Conservation (phyloP, 2,113 vertebrate species). For the Sitta europaea region DNA sequence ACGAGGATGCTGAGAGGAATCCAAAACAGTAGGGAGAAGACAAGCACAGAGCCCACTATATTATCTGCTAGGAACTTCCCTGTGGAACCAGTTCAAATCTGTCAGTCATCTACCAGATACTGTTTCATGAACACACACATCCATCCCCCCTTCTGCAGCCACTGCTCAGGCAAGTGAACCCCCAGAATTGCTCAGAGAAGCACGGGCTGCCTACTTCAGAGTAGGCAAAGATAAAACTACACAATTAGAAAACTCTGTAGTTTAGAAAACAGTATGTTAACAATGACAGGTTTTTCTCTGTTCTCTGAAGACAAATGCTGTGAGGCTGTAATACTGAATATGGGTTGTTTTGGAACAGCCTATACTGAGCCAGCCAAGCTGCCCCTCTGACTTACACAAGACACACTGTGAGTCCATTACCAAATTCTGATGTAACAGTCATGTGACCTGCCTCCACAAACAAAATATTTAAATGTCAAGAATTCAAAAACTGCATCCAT, state of each 20-base stretch:
- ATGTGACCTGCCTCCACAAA: not conserved
- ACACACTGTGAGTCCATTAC: fast-evolving
- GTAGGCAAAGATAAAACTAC: not conserved
- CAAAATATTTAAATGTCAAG: not conserved
- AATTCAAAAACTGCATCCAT: not conserved
- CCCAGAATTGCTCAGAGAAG: not conserved
- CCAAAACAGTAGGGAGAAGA: slow-evolving; percentile 96
- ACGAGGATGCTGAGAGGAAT: slow-evolving; percentile 97
- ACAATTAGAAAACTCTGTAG: too few species aligned
- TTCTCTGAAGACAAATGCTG: not conserved
- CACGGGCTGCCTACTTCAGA: not conserved
- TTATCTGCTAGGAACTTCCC: slow-evolving; percentile 97
- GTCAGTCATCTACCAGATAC: not conserved
- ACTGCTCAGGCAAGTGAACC: not conserved
- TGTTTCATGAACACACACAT: not conserved
- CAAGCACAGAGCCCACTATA: slow-evolving; percentile 97
- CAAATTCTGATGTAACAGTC: not conserved
- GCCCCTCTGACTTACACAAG: not conserved
- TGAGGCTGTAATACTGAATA: not conserved
- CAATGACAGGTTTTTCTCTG: not conserved
- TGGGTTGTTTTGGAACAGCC: not conserved
- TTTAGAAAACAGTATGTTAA: not conserved
- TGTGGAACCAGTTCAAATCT: slow-evolving; percentile 47
- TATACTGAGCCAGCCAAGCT: not conserved
- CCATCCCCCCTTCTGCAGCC: not conserved